A percentile compares a stretch with the other conserved stretches of the same genome.
Conservation (phyloP, 2,113 vertebrate genomes). For the Eira barbara region DNA sequence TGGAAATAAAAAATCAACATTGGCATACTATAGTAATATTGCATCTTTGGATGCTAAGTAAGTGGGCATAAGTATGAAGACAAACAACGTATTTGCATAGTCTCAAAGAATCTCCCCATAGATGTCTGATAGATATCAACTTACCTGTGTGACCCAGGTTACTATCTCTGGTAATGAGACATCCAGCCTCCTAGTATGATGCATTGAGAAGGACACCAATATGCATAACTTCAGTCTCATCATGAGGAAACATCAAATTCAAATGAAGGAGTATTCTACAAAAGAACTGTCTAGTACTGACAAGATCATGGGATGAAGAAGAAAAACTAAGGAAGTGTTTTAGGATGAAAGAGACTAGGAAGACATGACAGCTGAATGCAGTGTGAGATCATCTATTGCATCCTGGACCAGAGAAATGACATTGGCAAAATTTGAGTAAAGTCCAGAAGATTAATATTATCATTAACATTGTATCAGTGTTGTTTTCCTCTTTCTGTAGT, state of each 20-base stretch:
- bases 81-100: neutral
- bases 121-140: neutral
- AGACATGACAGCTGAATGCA: neutral
- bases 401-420: neutral
- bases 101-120: neutral
- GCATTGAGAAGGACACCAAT: neutral
- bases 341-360: neutral
- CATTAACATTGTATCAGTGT: neutral
- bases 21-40: neutral
- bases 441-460: neutral
- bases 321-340: neutral
- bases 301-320: neutral
- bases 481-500: neutral
- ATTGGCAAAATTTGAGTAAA: neutral
- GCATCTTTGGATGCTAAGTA: neutral
- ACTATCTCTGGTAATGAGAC: neutral
- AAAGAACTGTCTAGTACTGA: neutral
- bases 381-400: neutral
- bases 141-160: neutral
- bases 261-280: neutral
- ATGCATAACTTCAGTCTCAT: neutral
- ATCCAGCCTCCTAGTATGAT: neutral
- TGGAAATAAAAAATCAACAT: neutral
- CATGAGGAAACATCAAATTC: neutral
- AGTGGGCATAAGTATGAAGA: neutral